These are phyloP conservation scores for Pseudoips prasinana DNA, from an alignment of 2,888 invertebrate genomes.

Conservation along the genomic window DNA sequence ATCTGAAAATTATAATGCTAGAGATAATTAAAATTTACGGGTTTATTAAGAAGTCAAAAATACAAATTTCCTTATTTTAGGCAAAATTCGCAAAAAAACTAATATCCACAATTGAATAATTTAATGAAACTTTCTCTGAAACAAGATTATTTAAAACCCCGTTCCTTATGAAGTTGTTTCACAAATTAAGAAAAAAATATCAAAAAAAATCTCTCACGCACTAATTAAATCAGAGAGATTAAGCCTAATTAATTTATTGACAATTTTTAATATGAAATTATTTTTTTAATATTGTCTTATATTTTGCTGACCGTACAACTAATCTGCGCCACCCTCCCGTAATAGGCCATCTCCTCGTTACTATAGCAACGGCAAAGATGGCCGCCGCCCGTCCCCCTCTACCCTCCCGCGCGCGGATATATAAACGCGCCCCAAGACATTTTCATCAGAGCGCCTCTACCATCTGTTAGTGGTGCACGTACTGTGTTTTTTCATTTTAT, in stretches of 20 bases:
- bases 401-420: conserved; percentile 52
- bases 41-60: no score
- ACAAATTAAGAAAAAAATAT: conserved; percentile 14
- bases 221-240: conserved; percentile 32
- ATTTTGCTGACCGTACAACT: conserved; percentile 65
- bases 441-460: conserved; percentile 71
- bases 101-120: no score
- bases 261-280: conserved; percentile 26
- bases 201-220: conserved; percentile 14
- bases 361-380: conserved; percentile 75
- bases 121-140: conserved; percentile 23
- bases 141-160: conserved; percentile 15
- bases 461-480: conserved; percentile 45
- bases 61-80: conserved; percentile 13
- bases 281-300: conserved; percentile 35
- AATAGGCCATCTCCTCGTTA: conserved; percentile 80
- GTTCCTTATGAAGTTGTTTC: conserved; percentile 11
- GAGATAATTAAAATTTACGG: no score
- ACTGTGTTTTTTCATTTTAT: conserved; percentile 41
- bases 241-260: conserved; percentile 30
- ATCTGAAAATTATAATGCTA: no score
- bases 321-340: conserved; percentile 79
- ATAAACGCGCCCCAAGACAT: conserved; percentile 55
- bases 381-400: conserved; percentile 60
- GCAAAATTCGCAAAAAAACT: conserved; percentile 7